A percentile compares a stretch with the other conserved stretches of the same genome.
Conservation (phyloP, 1,140 invertebrate genomes). For the Aphelenchoides besseyi region DNA sequence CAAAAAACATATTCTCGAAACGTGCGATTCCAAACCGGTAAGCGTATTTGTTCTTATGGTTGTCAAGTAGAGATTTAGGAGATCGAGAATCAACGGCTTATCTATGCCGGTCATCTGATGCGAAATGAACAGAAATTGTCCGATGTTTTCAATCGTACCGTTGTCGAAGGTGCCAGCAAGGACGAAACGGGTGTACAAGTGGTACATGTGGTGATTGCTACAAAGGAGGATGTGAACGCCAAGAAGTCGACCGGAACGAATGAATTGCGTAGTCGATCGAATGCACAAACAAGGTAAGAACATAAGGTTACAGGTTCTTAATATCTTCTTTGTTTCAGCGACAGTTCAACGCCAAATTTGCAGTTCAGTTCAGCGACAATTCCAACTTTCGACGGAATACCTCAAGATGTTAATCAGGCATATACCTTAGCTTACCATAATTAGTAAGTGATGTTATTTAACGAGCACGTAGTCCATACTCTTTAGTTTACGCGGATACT, state of each 20-base stretch:
- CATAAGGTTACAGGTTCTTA: neutral
- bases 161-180: constrained; percentile 8
- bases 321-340: constrained; percentile 17
- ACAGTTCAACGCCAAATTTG: neutral
- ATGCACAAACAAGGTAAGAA: neutral
- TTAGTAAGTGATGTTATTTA: constrained; percentile 12
- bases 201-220: constrained; percentile 24
- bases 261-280: neutral
- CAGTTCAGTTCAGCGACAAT: neutral
- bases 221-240: constrained; percentile 11
- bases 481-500: constrained; percentile 13
- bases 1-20: constrained; percentile 20
- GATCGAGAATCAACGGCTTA: constrained; percentile 21
- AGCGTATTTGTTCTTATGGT: neutral
- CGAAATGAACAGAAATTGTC: constrained; percentile 18
- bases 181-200: constrained; percentile 20
- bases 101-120: constrained; percentile 28
- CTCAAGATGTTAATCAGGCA: constrained; percentile 12
- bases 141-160: constrained; percentile 5
- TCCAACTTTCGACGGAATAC: neutral
- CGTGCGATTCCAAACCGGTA: constrained; percentile 22
- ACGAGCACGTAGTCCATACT: neutral
- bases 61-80: constrained; percentile 9
- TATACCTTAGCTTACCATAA: constrained; percentile 16
- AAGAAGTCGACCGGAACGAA: neutral